A percentile compares a stretch with the other conserved stretches of the same genome.
Conservation (phyloP, 2,888 invertebrate species). For the Rapana venosa region DNA sequence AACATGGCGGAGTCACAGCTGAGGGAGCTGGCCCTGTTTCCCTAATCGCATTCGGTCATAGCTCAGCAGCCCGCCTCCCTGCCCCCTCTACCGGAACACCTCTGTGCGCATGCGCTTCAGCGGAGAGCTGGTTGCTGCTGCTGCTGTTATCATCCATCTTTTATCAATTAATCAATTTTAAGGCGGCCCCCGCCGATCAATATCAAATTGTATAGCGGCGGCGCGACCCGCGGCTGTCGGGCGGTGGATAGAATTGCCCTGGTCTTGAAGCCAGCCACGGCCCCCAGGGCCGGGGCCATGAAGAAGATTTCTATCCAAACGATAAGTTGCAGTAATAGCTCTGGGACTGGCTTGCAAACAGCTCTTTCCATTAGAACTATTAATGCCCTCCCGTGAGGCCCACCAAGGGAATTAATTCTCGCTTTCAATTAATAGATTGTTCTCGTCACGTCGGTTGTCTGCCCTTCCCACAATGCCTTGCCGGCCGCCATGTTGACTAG, state of each 20-base stretch:
- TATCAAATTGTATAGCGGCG: conserved; percentile 51
- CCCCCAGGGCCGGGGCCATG: conserved; percentile 42
- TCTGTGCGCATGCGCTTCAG: conserved; percentile 31
- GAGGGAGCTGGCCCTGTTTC: background rate
- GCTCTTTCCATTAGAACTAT: conserved; percentile 56
- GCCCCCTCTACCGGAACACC: conserved; percentile 36
- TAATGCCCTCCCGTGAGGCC: conserved; percentile 51
- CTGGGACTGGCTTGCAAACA: conserved; percentile 47
- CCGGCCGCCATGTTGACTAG: conserved; percentile 39
- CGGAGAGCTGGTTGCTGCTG: background rate
- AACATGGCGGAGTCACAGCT: background rate
- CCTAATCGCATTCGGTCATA: conserved; percentile 27
- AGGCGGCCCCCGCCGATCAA: conserved; percentile 42
- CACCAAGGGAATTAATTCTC: conserved; percentile 51
- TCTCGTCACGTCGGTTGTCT: conserved; percentile 46
- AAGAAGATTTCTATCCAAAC: conserved; percentile 50
- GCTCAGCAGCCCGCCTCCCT: conserved; percentile 4
- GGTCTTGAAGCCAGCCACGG: conserved; percentile 30
- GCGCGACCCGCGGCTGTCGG: conserved; percentile 48
- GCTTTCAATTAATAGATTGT: conserved; percentile 57
- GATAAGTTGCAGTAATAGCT: conserved; percentile 53
- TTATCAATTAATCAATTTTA: conserved; percentile 47
- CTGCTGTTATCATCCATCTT: conserved; percentile 44
- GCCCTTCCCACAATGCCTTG: conserved; percentile 34
- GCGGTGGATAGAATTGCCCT: conserved; percentile 48